Base-by-base conservation (phyloP, 2,888 invertebrate genomes). In the Eupithecia centaureata region DNA sequence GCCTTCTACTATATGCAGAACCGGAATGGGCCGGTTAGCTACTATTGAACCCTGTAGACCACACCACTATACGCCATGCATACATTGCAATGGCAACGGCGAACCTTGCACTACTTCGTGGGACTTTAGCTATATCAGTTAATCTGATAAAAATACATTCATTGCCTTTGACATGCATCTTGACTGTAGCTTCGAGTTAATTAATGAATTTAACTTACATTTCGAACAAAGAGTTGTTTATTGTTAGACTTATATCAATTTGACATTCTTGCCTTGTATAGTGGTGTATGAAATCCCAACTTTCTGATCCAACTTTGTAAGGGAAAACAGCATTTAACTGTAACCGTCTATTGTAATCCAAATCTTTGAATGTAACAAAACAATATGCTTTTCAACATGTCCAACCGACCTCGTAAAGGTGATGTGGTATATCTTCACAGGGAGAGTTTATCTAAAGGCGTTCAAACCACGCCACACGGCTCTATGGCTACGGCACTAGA, bases 1-100 rank as follows among this genome's bases (percentile, higher is more conserved):
- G 90, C 90, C 73, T 91, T 89, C 33, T 92, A 88, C 82, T 92
- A 90, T 81, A 84, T 92, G 76, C 90, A 90, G 77, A 90, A 87
- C 84, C 89, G 88, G 83, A 90, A 90, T 76, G 79, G 79, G 82
- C 88, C 91, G 69, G 83, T 86, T 77, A 87, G 92, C 75, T 92
- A 91, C 85, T 92, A 90, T 77, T 92, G 87, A 82, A 79, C 71
- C 72, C 47, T 62, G 32, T 52, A 60, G 10, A 68, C 62, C 62
- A 67, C 71, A 72, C 72, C 71, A 72, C 73, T 75, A 68, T 67
- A 65, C 35, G 68, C 64, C 56, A 22, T 47, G 12, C 42, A 65
- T 63, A 56, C 60, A 64, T 64, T 68, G 68, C 68, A 52, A 60
- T 52, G 27, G n/a, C 54, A 28, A 27, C n/a, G 8, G 8, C 28